Base-by-base conservation (phyloP, 2,888 invertebrate genomes). In the Eledona agricola region DNA sequence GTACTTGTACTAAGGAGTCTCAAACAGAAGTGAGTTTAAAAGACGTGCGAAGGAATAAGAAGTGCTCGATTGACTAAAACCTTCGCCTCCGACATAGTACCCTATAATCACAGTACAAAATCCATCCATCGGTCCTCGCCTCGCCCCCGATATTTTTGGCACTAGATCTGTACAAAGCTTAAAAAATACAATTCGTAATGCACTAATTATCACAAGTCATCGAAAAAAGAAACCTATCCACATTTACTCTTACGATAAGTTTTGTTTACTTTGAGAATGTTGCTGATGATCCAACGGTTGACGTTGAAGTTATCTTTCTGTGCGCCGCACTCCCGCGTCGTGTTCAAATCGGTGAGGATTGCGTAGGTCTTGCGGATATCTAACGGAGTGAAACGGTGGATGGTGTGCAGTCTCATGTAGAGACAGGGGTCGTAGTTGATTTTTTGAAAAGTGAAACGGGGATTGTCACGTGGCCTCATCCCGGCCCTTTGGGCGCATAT, bases 401-500 rank as follows among this genome's bases (percentile, higher is more conserved):
- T 45, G 7, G 51, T 51, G 16, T 29, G 37, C 7, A 51, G 7
- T 19, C 22, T 35, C 37, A 29, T 45, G 15, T 26, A 26, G n/a
- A 45, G 22, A 51, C 51, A 51, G 6, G 34, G 13, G 17, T 51
- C 51, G 12, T 43, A 28, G 12, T 37, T 45, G 6, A 51, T 11
- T 20, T 28, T 45, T 9, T 51, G 51, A 51, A 45, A 51, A 45
- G 51, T 51, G 42, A 51, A 51, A 9, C 35, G 16, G 12, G 51
- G 25, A 35, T 45, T 51, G 22, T 51, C 45, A 17, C 25, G 19
- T 9, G 88, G 84, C 2, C 72, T 70, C 1, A 89, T 65, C 1
- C 76, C 75, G 0, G 86, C 82, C 3, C 79, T 79, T 4, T 77
- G 75, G 0, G 89, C 83, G 66, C 87, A 87, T 56, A 87, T 80